phyloP scores from a whole-genome alignment of 2,797 vertebrate genomes.

The Gallinago nigripennis region DNA sequence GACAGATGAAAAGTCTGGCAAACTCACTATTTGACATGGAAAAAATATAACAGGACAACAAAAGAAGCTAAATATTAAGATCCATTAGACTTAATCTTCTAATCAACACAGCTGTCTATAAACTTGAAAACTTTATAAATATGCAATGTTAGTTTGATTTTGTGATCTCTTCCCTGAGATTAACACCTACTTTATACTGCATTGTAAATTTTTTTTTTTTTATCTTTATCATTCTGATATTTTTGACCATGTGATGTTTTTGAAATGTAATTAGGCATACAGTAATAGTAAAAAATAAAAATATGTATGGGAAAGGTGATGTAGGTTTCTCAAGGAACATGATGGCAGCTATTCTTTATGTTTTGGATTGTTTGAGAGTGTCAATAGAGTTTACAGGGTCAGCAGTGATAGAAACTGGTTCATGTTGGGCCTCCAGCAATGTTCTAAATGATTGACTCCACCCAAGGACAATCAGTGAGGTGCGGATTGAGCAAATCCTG shows the following conservation, averaged over 20 bases:
- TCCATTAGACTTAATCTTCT: neutral
- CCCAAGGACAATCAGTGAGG: neutral
- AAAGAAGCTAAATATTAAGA: neutral
- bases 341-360: neutral
- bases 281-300: neutral
- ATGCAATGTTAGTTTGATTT: neutral
- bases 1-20: neutral
- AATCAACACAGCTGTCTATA: fast-evolving
- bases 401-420: neutral
- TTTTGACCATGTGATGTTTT: neutral
- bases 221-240: neutral
- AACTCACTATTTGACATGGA: neutral
- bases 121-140: neutral
- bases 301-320: neutral
- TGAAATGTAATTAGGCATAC: neutral
- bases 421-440: neutral
- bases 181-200: neutral
- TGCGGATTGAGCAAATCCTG: neutral
- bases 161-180: neutral
- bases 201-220: neutral
- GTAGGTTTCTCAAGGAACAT: neutral
- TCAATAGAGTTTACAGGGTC: neutral
- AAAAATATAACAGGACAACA: neutral
- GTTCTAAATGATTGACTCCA: neutral
- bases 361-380: neutral